Evolutionary conservation across 2,797 vertebrate species (phyloP).

Genomic region (Manis javanica): DNA sequence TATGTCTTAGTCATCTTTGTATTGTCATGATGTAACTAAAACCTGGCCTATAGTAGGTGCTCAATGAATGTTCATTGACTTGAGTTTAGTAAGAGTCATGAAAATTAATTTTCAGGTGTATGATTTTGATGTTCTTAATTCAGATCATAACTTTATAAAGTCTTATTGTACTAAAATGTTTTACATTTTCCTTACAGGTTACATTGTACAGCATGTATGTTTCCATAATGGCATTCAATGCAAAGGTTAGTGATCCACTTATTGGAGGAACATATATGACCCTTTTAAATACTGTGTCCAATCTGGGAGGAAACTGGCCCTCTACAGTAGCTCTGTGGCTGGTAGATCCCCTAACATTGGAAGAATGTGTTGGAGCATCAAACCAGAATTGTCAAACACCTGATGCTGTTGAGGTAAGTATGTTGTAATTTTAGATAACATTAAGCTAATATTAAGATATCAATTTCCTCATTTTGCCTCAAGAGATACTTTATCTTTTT

Average conservation of each 20-base stretch:
- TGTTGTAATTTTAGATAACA: conserved; percentile 29
- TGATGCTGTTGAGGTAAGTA: conserved; percentile 90
- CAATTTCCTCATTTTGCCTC: conserved; percentile 15
- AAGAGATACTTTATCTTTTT: neutral
- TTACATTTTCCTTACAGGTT: conserved; percentile 86
- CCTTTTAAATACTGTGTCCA: conserved; percentile 96
- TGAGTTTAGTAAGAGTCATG: conserved; percentile 23
- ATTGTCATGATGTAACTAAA: neutral
- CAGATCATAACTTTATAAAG: conserved; percentile 32
- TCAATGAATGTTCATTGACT: conserved; percentile 31
- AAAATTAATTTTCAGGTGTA: conserved; percentile 62
- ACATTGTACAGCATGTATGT: conserved; percentile 98
- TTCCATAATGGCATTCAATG: conserved; percentile 98
- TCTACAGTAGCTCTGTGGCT: conserved; percentile 97
- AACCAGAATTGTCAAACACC: conserved; percentile 90
- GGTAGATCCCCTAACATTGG: conserved; percentile 96
- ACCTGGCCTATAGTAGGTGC: neutral
- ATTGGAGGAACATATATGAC: conserved; percentile 99
- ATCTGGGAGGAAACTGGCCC: conserved; percentile 98
- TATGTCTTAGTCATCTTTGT: conserved; percentile 11
- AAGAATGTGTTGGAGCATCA: conserved; percentile 91
- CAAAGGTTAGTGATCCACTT: conserved; percentile 97
- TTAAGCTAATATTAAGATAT: neutral
- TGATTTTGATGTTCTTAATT: conserved; percentile 54
- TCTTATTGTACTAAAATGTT: neutral